Evolutionary conservation across 2,888 invertebrate species (phyloP), one percentile per base, ranked within the genome.

Genomic region (Cheilosia scutellata): DNA sequence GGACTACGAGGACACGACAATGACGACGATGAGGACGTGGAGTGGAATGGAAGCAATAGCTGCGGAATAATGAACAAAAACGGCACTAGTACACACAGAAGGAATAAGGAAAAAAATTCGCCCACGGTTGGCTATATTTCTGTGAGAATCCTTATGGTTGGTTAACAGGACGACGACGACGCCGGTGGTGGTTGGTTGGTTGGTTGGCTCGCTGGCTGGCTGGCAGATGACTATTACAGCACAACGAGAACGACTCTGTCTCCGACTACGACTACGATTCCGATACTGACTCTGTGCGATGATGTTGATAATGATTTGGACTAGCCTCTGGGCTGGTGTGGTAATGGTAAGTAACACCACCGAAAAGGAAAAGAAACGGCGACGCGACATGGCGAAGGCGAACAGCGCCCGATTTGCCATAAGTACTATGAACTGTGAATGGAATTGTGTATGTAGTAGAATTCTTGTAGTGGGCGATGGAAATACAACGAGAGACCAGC

Each of bases 121-220:
- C 55, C 72, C 72, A 83, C 83, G 79, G 83, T 83, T 79, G 83
- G 79, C 55, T 83, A 83, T 83, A 70, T 68, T 71, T 83, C 62
- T 78, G 66, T 78, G 62, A 72, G 66, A 78, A 60, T 83, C 78
- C 78, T 79, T 79, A 83, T 62, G 78, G 83, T 83, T 83, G 83
- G 79, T 63, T 83, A 83, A 60, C 66, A 74, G 78, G 72, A 83
- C 78, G 65, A 78, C 72, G 62, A 62, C 55, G 60, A 63, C 55
- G 62, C 42, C 78, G 49, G 62, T 75, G 80, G 66, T 80, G 74
- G 79, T 80, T 82, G 82, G 72, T 63, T 76, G 75, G 75, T 68
- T 68, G 37, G 42, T n/a, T 76, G 62, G 68, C 40, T 70, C 29
- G 63, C 57, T 63, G 37, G 47, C 37, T 57, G 47, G 57, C 57